phyloP scores from a whole-genome alignment of 2,113 vertebrate genomes.

The Pteronura brasiliensis region DNA sequence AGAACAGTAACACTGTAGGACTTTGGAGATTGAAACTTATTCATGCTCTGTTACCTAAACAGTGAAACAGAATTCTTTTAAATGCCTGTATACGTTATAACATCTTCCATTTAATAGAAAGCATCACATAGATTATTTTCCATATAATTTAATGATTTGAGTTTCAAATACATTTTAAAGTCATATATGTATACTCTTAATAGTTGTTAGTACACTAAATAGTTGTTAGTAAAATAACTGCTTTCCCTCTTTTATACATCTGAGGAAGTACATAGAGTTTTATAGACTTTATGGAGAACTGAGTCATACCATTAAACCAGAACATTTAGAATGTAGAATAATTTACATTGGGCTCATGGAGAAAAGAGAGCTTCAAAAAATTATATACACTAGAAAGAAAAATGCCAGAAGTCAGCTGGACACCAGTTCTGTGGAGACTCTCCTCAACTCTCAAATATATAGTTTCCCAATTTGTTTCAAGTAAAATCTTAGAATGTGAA shows the following conservation, averaged over 20 bases:
- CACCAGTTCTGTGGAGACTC: background rate
- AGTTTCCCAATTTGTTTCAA: background rate
- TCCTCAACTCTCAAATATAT: background rate
- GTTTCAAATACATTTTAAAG: background rate
- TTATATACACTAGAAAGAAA: background rate
- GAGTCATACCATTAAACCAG: background rate
- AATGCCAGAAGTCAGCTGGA: background rate
- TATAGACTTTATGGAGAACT: background rate
- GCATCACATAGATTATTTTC: background rate
- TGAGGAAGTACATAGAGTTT: background rate
- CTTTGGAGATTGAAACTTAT: background rate
- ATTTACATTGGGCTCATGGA: background rate
- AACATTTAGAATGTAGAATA: background rate
- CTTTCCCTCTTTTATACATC: background rate
- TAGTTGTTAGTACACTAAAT: background rate
- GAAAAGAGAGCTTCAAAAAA: background rate
- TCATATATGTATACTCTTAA: background rate
- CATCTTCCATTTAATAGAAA: slow-evolving; percentile 6
- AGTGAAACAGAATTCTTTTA: background rate
- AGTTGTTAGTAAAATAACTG: background rate
- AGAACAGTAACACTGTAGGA: background rate
- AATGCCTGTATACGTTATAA: background rate
- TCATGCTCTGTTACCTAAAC: background rate
- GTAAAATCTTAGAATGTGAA: background rate
- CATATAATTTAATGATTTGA: background rate